Evolutionary conservation across 2,888 invertebrate genomes (phyloP).

Genomic region (Andricus quercusramuli): DNA sequence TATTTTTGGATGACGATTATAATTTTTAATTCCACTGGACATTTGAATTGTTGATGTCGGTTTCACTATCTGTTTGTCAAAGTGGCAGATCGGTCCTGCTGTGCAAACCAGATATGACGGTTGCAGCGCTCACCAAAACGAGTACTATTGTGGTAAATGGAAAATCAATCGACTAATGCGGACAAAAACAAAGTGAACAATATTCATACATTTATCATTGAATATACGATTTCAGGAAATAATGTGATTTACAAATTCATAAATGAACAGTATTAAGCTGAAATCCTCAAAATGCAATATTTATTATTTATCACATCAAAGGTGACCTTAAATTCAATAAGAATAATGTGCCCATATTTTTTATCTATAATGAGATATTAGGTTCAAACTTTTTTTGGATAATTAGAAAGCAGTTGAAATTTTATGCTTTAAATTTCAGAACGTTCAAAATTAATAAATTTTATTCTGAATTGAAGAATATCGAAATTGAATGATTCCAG

Average conservation of each 20-base stretch:
- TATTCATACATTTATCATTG: neutral
- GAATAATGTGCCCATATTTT: too few species aligned
- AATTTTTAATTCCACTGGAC: neutral
- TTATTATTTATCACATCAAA: neutral
- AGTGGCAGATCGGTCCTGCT: slow-evolving; percentile 24
- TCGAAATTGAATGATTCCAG: too few species aligned
- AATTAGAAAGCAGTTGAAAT: too few species aligned
- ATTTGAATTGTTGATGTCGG: slow-evolving; percentile 22
- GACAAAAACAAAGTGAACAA: neutral
- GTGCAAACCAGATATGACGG: slow-evolving; percentile 17
- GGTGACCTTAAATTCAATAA: neutral
- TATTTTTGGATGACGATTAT: neutral
- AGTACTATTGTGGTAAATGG: slow-evolving; percentile 7
- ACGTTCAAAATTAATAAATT: too few species aligned
- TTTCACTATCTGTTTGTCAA: slow-evolving; percentile 29
- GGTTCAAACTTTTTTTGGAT: too few species aligned
- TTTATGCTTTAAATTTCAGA: too few species aligned
- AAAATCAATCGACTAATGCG: slow-evolving; percentile 11
- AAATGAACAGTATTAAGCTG: neutral
- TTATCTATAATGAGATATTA: too few species aligned
- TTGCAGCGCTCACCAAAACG: neutral
- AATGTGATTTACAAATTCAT: neutral
- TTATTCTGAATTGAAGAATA: too few species aligned
- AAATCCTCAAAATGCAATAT: neutral
- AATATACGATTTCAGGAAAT: neutral